phyloP scores from a whole-genome alignment of 2,113 vertebrate genomes.

The Pelecanoides urinatrix region DNA sequence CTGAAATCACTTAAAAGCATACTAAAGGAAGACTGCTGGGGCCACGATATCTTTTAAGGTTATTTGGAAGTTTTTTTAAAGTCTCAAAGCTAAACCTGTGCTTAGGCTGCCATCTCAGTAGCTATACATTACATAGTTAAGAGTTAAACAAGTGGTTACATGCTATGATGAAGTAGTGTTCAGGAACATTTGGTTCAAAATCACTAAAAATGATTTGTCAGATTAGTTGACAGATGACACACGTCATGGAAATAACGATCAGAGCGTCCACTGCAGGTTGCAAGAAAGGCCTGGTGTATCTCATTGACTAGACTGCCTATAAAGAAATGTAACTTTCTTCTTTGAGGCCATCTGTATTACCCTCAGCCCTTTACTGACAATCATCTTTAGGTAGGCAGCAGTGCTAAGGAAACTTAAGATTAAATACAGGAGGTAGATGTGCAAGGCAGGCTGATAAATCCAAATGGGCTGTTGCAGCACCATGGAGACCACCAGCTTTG shows the following conservation, averaged over 20 bases:
- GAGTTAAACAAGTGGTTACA: background rate
- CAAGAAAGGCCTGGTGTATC: background rate
- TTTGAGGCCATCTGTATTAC: background rate
- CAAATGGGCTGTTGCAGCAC: background rate
- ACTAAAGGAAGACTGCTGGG: background rate
- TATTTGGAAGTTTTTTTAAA: background rate
- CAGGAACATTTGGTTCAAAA: background rate
- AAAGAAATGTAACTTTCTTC: background rate
- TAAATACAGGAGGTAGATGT: background rate
- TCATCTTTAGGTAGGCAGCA: background rate
- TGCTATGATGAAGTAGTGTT: background rate
- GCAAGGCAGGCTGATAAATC: background rate
- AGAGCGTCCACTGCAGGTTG: background rate
- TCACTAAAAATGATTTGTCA: background rate
- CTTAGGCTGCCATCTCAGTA: background rate
- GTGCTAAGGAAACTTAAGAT: background rate
- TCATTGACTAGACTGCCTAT: background rate
- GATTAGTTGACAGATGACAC: background rate
- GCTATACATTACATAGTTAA: background rate
- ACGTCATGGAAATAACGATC: background rate
- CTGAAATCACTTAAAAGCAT: background rate
- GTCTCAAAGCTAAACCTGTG: background rate
- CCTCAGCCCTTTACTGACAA: background rate
- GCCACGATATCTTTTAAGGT: background rate
- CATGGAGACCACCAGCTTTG: background rate